Evolutionary conservation across 2,113 vertebrate species (phyloP), one percentile per base, ranked within the genome.

Genomic region (Ictalurus punctatus): DNA sequence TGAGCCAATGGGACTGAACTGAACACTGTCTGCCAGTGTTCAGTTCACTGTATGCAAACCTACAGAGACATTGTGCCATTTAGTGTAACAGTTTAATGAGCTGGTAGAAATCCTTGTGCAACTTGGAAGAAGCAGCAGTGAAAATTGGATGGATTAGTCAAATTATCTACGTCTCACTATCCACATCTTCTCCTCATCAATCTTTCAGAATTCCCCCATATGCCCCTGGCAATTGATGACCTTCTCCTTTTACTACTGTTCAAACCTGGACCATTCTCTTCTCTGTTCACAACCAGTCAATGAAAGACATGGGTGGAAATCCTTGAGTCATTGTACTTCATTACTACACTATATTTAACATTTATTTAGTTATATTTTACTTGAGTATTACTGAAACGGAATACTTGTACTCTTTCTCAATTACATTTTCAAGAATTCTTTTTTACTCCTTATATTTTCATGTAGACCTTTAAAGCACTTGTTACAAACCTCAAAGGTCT

Each of bases 131-230:
- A 52, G 65, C 67, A 56, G 19, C 61, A 84, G 79, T 52, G 74
- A 91, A 90, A 93, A 91, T 86, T 91, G 92, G 92, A 94, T 94
- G 93, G 93, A 95, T 95, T 93, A 92, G 94, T 93, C 90, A 87
- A 92, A 94, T 96, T 95, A 93, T 93, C 92, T 92, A 94, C 93
- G 91, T 93, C 63, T 89, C 91, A 92, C 92, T 92, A 93, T 93
- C 91, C 91, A 90, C 85, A 83, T 91, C 89, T 93, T 93, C 93
- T 91, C 80, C 93, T 96, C 95, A 96, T 96, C 95, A 95, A 95
- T 96, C 95, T 96, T 97, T 96, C 93, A 95, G 91, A 91, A 92
- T 90, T 92, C 92, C 92, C 91, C 90, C 61, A 76, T 92, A 93
- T 95, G 94, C 94, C 93, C 93, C 89, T 85, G 91, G 92, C 93